Percentiles rank a stretch among this genome's conserved stretches.
Evolutionary conservation across 2,113 vertebrate species (phyloP).

Genomic region (Hipposideros armiger): DNA sequence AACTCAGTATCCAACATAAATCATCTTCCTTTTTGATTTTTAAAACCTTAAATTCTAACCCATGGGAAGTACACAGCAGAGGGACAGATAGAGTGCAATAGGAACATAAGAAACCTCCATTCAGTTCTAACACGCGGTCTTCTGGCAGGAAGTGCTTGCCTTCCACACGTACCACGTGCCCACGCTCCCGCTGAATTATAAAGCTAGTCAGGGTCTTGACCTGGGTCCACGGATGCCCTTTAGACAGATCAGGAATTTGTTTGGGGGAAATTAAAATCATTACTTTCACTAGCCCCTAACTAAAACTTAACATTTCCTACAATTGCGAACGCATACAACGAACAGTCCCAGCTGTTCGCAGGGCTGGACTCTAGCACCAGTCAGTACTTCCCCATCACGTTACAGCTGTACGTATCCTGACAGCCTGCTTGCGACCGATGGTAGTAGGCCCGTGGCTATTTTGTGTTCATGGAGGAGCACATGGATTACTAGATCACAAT

Average conservation of each 20-base stretch:
- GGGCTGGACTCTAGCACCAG: too few species aligned
- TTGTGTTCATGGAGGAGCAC: not conserved
- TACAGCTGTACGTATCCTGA: fast-evolving
- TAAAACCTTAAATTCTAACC: not conserved
- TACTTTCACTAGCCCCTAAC: not conserved
- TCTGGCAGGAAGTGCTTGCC: not conserved
- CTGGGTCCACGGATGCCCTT: not conserved
- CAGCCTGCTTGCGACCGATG: fast-evolving
- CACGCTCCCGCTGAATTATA: not conserved
- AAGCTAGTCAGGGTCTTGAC: not conserved
- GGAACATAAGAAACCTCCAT: fast-evolving
- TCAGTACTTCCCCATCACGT: too few species aligned
- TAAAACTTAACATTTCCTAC: not conserved
- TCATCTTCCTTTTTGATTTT: not conserved
- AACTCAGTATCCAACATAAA: not conserved
- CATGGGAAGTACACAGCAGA: too few species aligned
- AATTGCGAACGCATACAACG: fast-evolving
- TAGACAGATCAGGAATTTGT: not conserved
- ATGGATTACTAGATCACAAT: not conserved
- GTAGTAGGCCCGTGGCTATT: not conserved
- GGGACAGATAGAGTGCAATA: not conserved
- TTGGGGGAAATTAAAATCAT: not conserved
- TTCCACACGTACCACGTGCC: fast-evolving
- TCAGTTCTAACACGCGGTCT: fast-evolving
- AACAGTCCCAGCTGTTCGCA: fast-evolving